phyloP scores from a whole-genome alignment of 2,113 vertebrate genomes.

The Apodemus sylvaticus region DNA sequence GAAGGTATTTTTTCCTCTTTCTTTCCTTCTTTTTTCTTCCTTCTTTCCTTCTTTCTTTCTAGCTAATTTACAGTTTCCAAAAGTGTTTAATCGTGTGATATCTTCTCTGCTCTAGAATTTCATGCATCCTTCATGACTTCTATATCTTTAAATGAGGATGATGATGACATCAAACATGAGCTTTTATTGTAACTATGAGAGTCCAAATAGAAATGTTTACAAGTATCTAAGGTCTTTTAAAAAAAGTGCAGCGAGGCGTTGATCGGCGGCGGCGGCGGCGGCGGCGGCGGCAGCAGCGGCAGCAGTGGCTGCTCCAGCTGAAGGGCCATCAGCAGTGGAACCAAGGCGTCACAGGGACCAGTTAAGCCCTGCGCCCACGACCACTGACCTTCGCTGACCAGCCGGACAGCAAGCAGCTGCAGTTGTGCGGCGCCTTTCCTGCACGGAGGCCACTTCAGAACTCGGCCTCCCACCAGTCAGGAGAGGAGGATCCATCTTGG shows the following conservation, averaged over 20 bases:
- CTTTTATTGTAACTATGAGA: background rate
- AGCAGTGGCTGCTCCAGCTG: too few relatives aligned
- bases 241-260: background rate
- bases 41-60: slow-evolving; percentile 6
- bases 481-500: too few relatives aligned
- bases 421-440: too few relatives aligned
- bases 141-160: background rate
- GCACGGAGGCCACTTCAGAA: too few relatives aligned
- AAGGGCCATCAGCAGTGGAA: too few relatives aligned
- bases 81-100: background rate
- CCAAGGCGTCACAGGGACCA: too few relatives aligned
- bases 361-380: too few relatives aligned
- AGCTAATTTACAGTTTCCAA: background rate
- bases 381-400: too few relatives aligned
- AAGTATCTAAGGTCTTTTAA: background rate
- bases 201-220: slow-evolving; percentile 19
- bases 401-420: too few relatives aligned
- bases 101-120: background rate
- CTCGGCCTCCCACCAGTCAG: too few relatives aligned
- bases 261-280: too few relatives aligned
- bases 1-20: background rate
- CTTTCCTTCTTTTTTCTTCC: background rate
- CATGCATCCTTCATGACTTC: background rate
- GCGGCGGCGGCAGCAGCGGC: too few relatives aligned
- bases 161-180: background rate